Base-by-base conservation (phyloP, 2,797 vertebrate genomes). In the Syndactyla subalaris region DNA sequence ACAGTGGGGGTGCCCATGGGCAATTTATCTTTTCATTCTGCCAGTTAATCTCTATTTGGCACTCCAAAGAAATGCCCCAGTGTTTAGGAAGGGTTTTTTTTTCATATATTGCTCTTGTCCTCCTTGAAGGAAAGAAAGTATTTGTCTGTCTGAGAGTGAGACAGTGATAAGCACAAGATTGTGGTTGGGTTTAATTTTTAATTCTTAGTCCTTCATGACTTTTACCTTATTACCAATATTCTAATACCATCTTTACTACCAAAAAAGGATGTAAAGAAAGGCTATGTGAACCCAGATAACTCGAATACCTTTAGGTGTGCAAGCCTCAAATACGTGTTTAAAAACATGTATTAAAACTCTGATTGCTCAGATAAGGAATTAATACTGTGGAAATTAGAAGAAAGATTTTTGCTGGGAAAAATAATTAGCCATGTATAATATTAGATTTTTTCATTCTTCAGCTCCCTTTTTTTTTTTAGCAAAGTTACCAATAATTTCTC, bases 1-100 rank as follows among this genome's bases (percentile, higher is more conserved):
- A 76, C 34, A 49, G 29, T 46, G 81, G 70, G 66, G 73, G 66
- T 92, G 51, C 70, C 76, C 9, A 7, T 81, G 74, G 59, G 90
- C 51, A 70, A 67, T 82, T 89, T 76, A 9, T 91, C 66, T 89
- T 83, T 92, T 91, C 51, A 78, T 93, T 92, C 81, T 91, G 66
- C 23, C 68, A 22, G 22, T 75, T 91, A 65, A 7, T 7, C 81
- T 89, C 72, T 55, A 76, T 94, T 94, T 9, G 12, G 43, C 0
- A 0, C 19, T 81, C 62, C 51, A 48, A 90, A 76, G 70, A 92
- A 90, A 66, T 52, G 26, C 14, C 32, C 55, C 32, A 62, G 39
- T 66, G 48, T 86, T 94, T 81, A 41, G 45, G 62, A 6, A 49
- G 43, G 32, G 0, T 2, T 21, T 46, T 49, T 49, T 48, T 93